Base-by-base conservation (phyloP, 2,797 vertebrate genomes). In the Crenuchus spilurus region DNA sequence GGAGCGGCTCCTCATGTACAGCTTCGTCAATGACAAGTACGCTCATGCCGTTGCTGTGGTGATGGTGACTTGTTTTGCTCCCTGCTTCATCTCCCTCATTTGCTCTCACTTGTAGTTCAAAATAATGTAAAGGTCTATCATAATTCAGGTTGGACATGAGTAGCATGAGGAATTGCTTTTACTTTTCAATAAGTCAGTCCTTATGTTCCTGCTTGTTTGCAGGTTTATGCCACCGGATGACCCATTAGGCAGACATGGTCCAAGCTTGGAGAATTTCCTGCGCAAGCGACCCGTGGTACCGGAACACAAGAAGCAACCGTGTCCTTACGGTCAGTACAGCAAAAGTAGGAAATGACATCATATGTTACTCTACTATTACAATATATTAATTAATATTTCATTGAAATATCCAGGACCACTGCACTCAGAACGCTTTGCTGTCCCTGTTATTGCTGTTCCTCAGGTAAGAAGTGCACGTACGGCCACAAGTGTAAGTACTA, bases 401-500 rank as follows among this genome's bases (percentile, higher is more conserved):
- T 42, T 4, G 31, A 4, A 14, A 26, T 2, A 7, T 70, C 3
- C 33, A 16, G 52, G 26, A 13, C n/a, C 8, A 16, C 10, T 5
- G 35, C 57, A 35, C n/a, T 37, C 33, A 60, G 58, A 14, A 22
- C 30, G 18, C 13, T 24, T 7, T 24, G 30, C 13, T 42, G 6
- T 24, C 30, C 4, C n/a, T 37, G 57, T 10, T 52, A 6, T 62
- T 84, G 14, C 82, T 24, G 41, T 65, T 2, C 54, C 39, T 24
- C 87, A 99, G 97, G 98, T 81, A 99, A 99, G 92, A 99, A 99
- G 90, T 99, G 98, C 89, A 99, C 98, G 63, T 99, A 99, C 71
- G 98, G 98, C 86, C 97, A 99, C 87, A 99, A 99, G 91, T 99
- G 98, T 91, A 99, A 99, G 91, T 99, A 99, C 90, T 99, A 99